Percentiles rank a stretch among this genome's conserved stretches.
These are phyloP conservation scores for Cantharis nigra DNA, from an alignment of 2,888 invertebrate genomes.

Conservation along the genomic window DNA sequence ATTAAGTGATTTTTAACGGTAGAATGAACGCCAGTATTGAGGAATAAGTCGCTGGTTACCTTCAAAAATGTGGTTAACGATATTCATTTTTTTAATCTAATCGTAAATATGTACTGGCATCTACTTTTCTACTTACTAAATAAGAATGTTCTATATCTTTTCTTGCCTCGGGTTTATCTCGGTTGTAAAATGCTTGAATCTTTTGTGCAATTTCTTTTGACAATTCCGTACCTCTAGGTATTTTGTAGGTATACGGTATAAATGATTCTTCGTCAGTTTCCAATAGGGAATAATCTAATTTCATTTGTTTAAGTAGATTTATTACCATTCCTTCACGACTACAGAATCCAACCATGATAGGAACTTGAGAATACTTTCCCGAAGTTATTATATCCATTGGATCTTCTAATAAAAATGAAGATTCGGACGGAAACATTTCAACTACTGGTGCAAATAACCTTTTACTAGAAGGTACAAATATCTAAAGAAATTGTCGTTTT, in stretches of 20 bases:
- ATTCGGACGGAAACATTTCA: slow-evolving; percentile 36
- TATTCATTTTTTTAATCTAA: neutral
- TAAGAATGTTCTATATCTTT: slow-evolving; percentile 43
- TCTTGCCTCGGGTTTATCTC: slow-evolving; percentile 46
- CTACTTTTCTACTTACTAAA: neutral
- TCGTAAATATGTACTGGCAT: neutral
- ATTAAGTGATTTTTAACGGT: slow-evolving; percentile 37
- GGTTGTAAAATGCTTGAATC: slow-evolving; percentile 54
- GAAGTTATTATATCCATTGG: slow-evolving; percentile 44
- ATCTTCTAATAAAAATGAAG: slow-evolving; percentile 44
- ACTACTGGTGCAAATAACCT: slow-evolving; percentile 34
- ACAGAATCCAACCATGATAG: slow-evolving; percentile 49
- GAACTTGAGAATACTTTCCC: slow-evolving; percentile 48
- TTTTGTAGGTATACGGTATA: slow-evolving; percentile 47
- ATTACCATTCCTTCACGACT: slow-evolving; percentile 45
- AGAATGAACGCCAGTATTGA: slow-evolving; percentile 38
- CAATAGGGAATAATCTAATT: neutral
- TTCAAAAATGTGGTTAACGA: slow-evolving; percentile 34
- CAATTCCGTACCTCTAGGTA: slow-evolving; percentile 34
- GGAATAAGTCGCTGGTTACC: slow-evolving; percentile 47
- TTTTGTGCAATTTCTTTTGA: slow-evolving; percentile 33
- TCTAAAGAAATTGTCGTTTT: neutral
- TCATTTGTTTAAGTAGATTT: slow-evolving; percentile 16
- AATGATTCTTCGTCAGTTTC: slow-evolving; percentile 46
- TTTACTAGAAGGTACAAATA: neutral